A percentile compares a stretch with the other conserved stretches of the same genome.
Conservation (phyloP, 1,140 invertebrate species). For the Aradophagus sp. region DNA sequence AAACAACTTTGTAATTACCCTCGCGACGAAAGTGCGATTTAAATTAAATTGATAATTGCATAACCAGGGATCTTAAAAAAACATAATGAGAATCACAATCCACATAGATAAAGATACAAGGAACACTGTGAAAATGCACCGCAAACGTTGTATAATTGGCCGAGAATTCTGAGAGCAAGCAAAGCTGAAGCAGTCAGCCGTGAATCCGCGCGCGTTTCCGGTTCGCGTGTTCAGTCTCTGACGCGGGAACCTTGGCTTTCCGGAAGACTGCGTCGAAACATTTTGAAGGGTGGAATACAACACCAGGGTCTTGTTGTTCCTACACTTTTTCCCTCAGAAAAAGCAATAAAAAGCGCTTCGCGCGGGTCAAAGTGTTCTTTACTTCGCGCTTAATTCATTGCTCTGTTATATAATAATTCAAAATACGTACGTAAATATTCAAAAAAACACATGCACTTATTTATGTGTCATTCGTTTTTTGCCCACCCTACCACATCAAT, state of each 20-base stretch:
- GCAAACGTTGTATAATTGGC: conserved; percentile 71
- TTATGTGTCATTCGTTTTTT: background rate
- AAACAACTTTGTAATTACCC: too few species aligned
- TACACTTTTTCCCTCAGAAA: conserved; percentile 20
- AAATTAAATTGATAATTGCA: conserved; percentile 48
- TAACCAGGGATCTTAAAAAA: conserved; percentile 33
- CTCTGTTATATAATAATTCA: conserved; percentile 8
- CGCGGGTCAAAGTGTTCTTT: conserved; percentile 3
- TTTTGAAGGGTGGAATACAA: conserved; percentile 60
- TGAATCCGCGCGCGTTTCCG: conserved; percentile 67
- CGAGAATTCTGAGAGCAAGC: conserved; percentile 65
- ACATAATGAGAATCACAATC: conserved; percentile 43
- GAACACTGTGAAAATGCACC: conserved; percentile 54
- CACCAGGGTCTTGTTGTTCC: conserved; percentile 47
- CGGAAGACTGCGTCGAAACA: conserved; percentile 61
- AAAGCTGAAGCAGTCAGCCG: conserved; percentile 65
- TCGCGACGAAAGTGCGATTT: too few species aligned
- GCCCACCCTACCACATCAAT: conserved; percentile 8
- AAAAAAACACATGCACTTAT: background rate
- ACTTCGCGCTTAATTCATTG: conserved; percentile 24
- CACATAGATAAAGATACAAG: conserved; percentile 47
- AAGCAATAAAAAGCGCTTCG: conserved; percentile 4
- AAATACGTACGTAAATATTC: too few species aligned
- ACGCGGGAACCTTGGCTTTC: conserved; percentile 63
- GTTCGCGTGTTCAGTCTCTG: conserved; percentile 65